These are phyloP conservation scores for Prunella himalayana DNA, from an alignment of 2,113 vertebrate species.

Conservation along the genomic window DNA sequence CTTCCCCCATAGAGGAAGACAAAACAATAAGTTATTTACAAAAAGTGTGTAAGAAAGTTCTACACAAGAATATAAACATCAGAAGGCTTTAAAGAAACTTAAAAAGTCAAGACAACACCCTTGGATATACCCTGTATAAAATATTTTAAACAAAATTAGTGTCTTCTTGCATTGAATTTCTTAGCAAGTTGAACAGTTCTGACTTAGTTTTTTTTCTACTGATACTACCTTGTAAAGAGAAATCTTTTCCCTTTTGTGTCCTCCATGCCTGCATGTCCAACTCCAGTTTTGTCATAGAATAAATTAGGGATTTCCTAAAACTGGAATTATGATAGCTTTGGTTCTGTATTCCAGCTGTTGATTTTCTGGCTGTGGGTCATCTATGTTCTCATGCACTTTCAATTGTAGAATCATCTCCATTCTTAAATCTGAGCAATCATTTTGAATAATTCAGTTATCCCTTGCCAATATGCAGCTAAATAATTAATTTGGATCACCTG, in stretches of 20 bases:
- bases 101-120: no score
- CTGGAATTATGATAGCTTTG: not conserved
- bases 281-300: not conserved
- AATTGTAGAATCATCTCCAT: not conserved
- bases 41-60: no score
- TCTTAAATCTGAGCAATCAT: not conserved
- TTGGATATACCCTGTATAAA: not conserved
- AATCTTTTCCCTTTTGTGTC: not conserved
- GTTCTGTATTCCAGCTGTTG: not conserved
- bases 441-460: not conserved
- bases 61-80: no score
- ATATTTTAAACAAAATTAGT: not conserved
- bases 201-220: not conserved
- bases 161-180: not conserved
- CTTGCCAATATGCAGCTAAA: not conserved
- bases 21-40: no score
- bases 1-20: no score
- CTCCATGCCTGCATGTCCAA: not conserved
- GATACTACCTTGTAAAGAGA: not conserved
- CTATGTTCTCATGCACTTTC: not conserved
- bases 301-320: not conserved
- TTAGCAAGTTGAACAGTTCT: not conserved
- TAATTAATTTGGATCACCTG: not conserved
- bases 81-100: no score
- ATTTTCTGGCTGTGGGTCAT: not conserved